phyloP scores from a whole-genome alignment of 2,797 vertebrate genomes.

The Sitta carolinensis region DNA sequence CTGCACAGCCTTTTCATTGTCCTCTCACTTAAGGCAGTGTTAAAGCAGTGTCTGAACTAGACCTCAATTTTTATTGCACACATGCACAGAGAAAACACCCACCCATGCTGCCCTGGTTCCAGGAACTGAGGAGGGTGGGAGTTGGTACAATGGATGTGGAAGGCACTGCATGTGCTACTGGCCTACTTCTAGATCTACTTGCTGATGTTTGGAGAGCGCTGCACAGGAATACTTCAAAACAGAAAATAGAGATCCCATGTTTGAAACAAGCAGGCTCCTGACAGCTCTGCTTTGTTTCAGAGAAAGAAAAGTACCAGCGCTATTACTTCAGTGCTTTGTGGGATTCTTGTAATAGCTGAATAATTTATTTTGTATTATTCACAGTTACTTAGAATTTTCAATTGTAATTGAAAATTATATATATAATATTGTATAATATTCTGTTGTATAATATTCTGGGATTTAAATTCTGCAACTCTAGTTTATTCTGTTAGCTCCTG shows the following conservation, averaged over 20 bases:
- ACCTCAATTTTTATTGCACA: neutral
- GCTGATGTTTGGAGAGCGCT: neutral
- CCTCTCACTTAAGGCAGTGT: neutral
- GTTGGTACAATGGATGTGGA: neutral
- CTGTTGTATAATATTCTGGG: neutral
- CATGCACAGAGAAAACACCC: neutral
- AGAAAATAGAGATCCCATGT: neutral
- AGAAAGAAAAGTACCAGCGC: neutral
- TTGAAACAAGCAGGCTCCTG: neutral
- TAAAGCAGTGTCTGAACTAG: neutral
- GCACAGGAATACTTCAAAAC: neutral
- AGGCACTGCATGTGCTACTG: neutral
- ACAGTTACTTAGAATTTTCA: neutral
- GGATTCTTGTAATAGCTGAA: neutral
- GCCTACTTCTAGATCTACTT: neutral
- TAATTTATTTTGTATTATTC: slow-evolving; percentile 1
- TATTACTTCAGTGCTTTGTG: neutral
- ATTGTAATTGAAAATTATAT: neutral
- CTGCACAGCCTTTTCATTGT: neutral
- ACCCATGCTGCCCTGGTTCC: neutral
- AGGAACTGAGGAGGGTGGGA: neutral
- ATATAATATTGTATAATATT: too few species aligned
- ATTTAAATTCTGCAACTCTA: neutral
- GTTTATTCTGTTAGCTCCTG: neutral
- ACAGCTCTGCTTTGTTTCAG: neutral